phyloP scores from a whole-genome alignment of 2,888 invertebrate genomes.

The Acrocyrtus sp. region DNA sequence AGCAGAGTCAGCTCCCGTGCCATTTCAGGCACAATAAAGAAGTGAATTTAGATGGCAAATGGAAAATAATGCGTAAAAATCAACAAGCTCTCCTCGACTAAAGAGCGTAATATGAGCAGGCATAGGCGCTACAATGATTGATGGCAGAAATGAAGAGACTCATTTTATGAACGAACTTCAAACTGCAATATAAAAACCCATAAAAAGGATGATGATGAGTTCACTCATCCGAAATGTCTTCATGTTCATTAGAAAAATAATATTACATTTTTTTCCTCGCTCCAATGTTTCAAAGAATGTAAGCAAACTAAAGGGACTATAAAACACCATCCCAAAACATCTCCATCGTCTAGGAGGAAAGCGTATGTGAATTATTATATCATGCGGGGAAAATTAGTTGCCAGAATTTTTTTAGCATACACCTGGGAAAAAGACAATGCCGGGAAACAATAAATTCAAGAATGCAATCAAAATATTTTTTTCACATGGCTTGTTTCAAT shows the following conservation, averaged over 20 bases:
- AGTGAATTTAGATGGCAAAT: slow-evolving; percentile 10
- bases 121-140: slow-evolving; percentile 13
- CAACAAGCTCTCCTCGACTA: background rate
- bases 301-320: background rate
- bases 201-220: slow-evolving; percentile 7
- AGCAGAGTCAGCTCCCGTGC: background rate
- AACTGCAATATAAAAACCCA: background rate
- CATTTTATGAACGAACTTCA: background rate
- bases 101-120: background rate
- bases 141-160: slow-evolving; percentile 12
- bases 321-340: no score
- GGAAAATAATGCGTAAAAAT: background rate
- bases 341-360: no score
- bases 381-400: background rate
- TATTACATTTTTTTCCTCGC: background rate
- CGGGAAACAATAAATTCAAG: background rate
- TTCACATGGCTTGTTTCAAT: slow-evolving; percentile 40
- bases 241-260: background rate
- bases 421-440: background rate
- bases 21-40: slow-evolving; percentile 11
- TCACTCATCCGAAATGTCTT: slow-evolving; percentile 39
- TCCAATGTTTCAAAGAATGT: background rate
- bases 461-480: slow-evolving; percentile 31
- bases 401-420: background rate
- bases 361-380: background rate